These are phyloP conservation scores for Mungos mungo DNA, from an alignment of 2,113 vertebrate genomes.

Conservation along the genomic window DNA sequence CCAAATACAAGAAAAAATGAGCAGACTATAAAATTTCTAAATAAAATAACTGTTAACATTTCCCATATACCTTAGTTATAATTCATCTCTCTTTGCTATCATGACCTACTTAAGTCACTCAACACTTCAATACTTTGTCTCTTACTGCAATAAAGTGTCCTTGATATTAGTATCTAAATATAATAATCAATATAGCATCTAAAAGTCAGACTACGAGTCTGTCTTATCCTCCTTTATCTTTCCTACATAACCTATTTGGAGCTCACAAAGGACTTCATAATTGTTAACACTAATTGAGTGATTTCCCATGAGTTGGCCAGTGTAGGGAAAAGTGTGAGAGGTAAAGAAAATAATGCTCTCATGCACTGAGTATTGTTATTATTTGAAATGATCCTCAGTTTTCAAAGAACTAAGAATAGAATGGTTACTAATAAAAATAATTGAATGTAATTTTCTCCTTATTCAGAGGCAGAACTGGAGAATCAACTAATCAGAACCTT, in stretches of 20 bases:
- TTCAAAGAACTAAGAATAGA: slow-evolving; percentile 5
- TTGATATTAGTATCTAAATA: neutral
- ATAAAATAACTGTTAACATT: neutral
- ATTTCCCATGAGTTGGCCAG: neutral
- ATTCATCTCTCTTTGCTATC: neutral
- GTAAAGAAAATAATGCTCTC: neutral
- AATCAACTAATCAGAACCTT: neutral
- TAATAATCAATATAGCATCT: neutral
- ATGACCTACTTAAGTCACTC: neutral
- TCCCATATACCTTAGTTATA: neutral
- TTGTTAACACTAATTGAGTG: neutral
- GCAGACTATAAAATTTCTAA: neutral
- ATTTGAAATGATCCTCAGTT: neutral
- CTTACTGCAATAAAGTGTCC: neutral
- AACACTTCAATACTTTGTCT: neutral
- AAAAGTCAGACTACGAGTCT: neutral
- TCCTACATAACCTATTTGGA: neutral
- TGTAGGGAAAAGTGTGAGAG: neutral
- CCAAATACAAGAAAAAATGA: neutral
- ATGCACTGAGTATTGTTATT: neutral
- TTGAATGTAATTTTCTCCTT: neutral
- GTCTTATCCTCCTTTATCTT: neutral
- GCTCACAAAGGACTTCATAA: neutral
- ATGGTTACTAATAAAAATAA: neutral
- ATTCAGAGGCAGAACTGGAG: neutral